Percentiles rank a stretch among this genome's conserved stretches.
Conservation (phyloP, 2,113 vertebrate genomes). For the Sprattus sprattus region DNA sequence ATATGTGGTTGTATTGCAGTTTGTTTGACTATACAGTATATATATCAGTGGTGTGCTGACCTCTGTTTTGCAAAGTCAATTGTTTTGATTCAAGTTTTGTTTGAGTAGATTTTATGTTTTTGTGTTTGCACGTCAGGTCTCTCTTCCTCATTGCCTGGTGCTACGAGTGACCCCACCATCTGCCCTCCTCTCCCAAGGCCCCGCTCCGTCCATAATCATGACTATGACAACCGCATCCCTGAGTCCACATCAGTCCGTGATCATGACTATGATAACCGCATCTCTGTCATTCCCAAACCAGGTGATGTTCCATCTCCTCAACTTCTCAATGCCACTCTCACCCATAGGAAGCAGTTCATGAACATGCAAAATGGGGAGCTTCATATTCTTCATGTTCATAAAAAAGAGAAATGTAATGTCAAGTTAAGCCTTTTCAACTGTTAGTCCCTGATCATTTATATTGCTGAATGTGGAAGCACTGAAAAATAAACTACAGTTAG, state of each 20-base stretch:
- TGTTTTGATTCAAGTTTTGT: not conserved
- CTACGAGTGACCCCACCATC: not conserved
- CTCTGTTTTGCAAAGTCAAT: not conserved
- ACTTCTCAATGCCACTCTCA: not conserved
- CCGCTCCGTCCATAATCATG: conserved; percentile 45
- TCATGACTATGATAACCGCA: conserved; percentile 58
- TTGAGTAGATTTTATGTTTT: not conserved
- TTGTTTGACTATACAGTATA: not conserved
- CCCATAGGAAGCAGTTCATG: not conserved
- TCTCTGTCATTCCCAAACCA: conserved; percentile 43
- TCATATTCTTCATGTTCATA: too few species aligned
- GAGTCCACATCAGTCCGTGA: too few species aligned
- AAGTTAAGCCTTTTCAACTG: too few species aligned
- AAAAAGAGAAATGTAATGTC: too few species aligned
- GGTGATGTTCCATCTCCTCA: conserved; percentile 40
- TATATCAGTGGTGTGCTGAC: not conserved
- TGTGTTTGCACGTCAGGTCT: not conserved
- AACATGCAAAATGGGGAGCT: too few species aligned
- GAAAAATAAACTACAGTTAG: too few species aligned
- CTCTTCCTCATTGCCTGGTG: conserved; percentile 23
- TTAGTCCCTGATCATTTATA: too few species aligned
- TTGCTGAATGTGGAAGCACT: too few species aligned
- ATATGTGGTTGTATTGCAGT: not conserved
- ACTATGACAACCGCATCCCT: conserved; percentile 56
- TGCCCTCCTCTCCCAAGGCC: conserved; percentile 25